These are phyloP conservation scores for Pantala flavescens DNA, from an alignment of 1,140 invertebrate genomes.

Conservation along the genomic window DNA sequence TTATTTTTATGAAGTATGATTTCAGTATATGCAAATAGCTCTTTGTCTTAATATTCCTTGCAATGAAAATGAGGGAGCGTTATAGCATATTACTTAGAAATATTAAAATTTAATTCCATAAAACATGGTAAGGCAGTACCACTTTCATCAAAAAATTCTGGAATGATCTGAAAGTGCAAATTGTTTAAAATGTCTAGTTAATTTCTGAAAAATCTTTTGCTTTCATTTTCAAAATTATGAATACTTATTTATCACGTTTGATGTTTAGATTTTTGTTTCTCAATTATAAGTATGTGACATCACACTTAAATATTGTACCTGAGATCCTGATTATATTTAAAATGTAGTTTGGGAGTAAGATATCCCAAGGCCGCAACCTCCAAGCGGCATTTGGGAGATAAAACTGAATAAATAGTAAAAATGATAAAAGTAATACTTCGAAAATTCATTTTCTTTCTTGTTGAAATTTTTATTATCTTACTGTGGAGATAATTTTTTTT, in stretches of 20 bases:
- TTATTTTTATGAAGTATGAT: background rate
- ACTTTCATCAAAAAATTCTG: background rate
- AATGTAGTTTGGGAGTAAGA: conserved; percentile 6
- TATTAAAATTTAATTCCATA: background rate
- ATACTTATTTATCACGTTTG: background rate
- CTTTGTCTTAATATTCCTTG: background rate
- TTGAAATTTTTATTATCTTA: background rate
- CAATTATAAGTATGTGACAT: conserved; percentile 1
- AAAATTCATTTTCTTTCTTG: background rate
- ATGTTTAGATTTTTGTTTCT: background rate
- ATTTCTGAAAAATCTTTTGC: no score
- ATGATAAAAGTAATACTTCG: background rate
- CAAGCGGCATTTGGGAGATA: background rate
- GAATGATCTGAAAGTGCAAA: no score
- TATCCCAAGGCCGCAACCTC: background rate
- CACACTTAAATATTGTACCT: conserved; percentile 8
- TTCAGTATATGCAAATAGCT: background rate
- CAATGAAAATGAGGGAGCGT: background rate
- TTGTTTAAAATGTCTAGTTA: no score
- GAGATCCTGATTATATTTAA: conserved; percentile 10
- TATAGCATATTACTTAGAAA: background rate
- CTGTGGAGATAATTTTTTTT: background rate
- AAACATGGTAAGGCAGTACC: background rate
- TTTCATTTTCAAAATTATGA: background rate
- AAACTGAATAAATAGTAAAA: background rate